Evolutionary conservation across 2,797 vertebrate genomes (phyloP), one percentile per base, ranked within the genome.

Genomic region (Petrocephalus schoutedeni): DNA sequence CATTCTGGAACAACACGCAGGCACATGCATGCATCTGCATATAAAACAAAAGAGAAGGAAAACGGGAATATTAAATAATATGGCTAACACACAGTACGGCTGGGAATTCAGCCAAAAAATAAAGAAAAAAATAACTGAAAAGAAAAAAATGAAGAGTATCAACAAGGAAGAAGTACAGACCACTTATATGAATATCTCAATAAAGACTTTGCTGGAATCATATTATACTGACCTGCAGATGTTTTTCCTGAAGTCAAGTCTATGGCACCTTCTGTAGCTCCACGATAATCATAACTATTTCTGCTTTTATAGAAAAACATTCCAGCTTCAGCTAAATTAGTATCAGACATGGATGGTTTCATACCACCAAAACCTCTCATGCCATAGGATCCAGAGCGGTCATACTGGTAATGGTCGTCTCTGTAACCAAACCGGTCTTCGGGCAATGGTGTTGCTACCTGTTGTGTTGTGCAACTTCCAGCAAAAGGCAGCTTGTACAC

Each of bases 401-500:
- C 96, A 91, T 97, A 97, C 64, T 97, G 95, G 92, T 97, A 97
- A 90, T 97, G 96, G 91, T 97, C 96, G 94, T 98, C 97, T 92
- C 95, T 96, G 88, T 97, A 97, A 88, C 95, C 96, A 92, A 97
- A 96, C 51, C 95, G 96, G 91, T 97, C 97, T 91, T 99, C 98
- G 16, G 97, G 97, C 91, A 98, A 96, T n/a, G 94, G 95, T 71
- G 96, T 95, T 89, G 97, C 93, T 0, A 98, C 96, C 36, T 97
- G 96, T 88, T 96, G 96, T 91, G 96, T 95, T 89, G 97, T 96
- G 90, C 98, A 99, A 91, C 96, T 99, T 92, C 97, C 97, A 88
- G 97, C 97, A 92, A 99, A 99, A 51, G 98, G 98, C 85, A 99
- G 93, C 91, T 96, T 98, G 92, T 99, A 99, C 92, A 99, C 98